Percentiles rank a stretch among this genome's conserved stretches.
Conservation (phyloP, 92 coral and sea anemone genomes). For the Umimayanthus kanabou region DNA sequence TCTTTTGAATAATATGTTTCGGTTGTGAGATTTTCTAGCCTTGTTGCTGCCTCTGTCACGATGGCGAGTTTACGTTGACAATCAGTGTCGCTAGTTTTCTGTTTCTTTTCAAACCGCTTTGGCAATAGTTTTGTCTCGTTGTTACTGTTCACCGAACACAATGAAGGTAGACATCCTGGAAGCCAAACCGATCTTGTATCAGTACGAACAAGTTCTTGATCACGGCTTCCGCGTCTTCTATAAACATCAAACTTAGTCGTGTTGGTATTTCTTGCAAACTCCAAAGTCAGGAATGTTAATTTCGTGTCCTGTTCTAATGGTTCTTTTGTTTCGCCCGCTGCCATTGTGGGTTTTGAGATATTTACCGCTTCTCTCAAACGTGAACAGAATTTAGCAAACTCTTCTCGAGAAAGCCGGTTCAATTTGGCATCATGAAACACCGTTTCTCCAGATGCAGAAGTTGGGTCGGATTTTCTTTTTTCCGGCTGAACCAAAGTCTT, state of each 20-base stretch:
- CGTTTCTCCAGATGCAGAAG: neutral
- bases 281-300: neutral
- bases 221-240: neutral
- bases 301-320: neutral
- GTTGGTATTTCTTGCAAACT: neutral
- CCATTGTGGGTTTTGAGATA: neutral
- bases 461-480: neutral
- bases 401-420: neutral
- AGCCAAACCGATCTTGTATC: neutral
- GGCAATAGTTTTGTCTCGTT: neutral
- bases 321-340: neutral
- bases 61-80: neutral
- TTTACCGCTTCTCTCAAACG: neutral
- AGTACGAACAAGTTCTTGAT: neutral
- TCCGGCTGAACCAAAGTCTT: neutral
- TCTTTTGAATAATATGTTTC: neutral
- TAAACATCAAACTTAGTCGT: neutral
- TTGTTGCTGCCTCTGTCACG: neutral
- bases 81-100: neutral
- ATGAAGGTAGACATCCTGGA: neutral
- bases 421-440: neutral
- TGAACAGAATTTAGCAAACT: neutral
- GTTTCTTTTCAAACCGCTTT: neutral
- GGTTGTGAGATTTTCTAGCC: neutral
- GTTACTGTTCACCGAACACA: neutral